Conservation (phyloP, 2,888 invertebrate species). For the Acleris emargana region DNA sequence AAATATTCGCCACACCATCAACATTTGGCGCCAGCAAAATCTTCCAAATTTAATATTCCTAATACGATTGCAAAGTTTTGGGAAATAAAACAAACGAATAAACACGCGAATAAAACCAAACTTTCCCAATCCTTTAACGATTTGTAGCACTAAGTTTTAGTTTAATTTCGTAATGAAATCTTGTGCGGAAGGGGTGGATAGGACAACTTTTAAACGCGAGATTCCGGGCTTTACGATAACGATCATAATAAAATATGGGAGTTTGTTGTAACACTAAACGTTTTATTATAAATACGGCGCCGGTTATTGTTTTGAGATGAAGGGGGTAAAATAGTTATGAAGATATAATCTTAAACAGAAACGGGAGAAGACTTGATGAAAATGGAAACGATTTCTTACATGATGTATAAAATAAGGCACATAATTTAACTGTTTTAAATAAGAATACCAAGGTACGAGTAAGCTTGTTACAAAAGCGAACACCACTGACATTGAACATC, state of each 20-base stretch:
- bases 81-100: constrained; percentile 5
- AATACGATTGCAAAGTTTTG: background rate
- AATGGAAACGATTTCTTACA: no score
- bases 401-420: no score
- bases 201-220: constrained; percentile 72
- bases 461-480: no score
- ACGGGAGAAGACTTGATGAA: no score
- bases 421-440: no score
- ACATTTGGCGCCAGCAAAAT: background rate
- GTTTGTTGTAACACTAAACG: constrained; percentile 80
- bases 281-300: constrained; percentile 76
- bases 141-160: constrained; percentile 51
- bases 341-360: no score
- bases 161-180: constrained; percentile 79
- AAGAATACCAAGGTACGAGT: no score
- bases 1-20: no score
- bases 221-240: constrained; percentile 78
- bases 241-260: constrained; percentile 83
- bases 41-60: background rate
- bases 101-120: constrained; percentile 40
- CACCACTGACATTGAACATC: no score
- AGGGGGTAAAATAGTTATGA: constrained; percentile 3
- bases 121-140: constrained; percentile 34
- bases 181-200: constrained; percentile 47
- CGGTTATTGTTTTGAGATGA: constrained; percentile 56